Percentiles rank a stretch among this genome's conserved stretches.
Evolutionary conservation across 1,140 invertebrate species (phyloP).

Genomic region (Chironomus tepperi): DNA sequence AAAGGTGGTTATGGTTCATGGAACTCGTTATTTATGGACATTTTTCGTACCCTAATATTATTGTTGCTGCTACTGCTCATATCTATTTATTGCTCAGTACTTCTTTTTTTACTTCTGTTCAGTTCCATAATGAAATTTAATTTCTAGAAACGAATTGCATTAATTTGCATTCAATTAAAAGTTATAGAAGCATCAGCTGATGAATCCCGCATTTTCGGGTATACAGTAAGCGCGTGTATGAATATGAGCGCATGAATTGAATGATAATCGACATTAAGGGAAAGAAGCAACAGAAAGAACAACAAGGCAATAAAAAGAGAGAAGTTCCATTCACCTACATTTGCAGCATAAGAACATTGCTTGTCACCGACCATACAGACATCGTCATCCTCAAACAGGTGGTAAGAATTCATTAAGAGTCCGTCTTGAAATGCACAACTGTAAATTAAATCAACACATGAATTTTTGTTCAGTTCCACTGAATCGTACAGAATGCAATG

Average conservation of each 20-base stretch:
- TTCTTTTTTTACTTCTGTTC: not conserved
- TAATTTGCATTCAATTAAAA: constrained; percentile 14
- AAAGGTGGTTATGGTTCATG: not conserved
- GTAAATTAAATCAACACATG: constrained; percentile 5
- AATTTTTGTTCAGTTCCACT: too few species aligned
- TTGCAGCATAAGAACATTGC: not conserved
- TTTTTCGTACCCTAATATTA: not conserved
- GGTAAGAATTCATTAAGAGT: not conserved
- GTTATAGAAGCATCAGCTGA: not conserved
- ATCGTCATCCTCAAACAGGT: not conserved
- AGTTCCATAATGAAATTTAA: too few species aligned
- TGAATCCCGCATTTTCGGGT: not conserved
- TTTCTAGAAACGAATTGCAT: constrained; percentile 1
- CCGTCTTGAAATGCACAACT: not conserved
- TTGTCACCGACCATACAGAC: not conserved
- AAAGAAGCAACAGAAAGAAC: not conserved
- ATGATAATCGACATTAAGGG: too few species aligned
- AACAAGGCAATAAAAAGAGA: not conserved
- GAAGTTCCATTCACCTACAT: constrained; percentile 11
- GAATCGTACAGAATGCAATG: not conserved
- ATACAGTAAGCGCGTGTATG: not conserved
- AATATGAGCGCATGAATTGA: not conserved
- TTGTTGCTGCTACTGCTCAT: not conserved
- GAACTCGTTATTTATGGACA: not conserved
- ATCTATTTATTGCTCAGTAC: too few species aligned